Evolutionary conservation across 1,140 invertebrate species (phyloP).

Genomic region (Holcopasites calliopsidis): DNA sequence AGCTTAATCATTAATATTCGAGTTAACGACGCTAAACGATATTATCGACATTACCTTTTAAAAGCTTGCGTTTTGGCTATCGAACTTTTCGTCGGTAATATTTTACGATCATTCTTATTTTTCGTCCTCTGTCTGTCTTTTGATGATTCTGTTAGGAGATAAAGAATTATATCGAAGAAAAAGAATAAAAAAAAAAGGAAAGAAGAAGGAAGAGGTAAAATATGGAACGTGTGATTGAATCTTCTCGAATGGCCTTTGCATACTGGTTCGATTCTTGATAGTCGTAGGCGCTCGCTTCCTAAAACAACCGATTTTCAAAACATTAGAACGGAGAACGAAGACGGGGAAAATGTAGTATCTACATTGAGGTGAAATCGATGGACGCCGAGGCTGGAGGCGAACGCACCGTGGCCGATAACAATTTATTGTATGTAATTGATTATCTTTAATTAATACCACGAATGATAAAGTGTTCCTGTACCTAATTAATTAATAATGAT

Average conservation of each 20-base stretch:
- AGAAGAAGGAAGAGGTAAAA: conserved; percentile 3
- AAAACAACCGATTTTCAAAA: conserved; percentile 48
- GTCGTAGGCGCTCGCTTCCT: conserved; percentile 47
- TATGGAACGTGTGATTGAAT: conserved; percentile 46
- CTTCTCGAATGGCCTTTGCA: conserved; percentile 42
- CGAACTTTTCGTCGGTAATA: conserved; percentile 1
- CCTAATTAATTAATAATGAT: conserved; percentile 74
- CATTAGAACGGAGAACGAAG: conserved; percentile 42
- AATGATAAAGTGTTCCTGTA: conserved; percentile 78
- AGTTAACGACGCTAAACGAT: conserved; percentile 30
- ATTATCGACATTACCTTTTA: conserved; percentile 31
- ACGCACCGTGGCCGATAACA: conserved; percentile 33
- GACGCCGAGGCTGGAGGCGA: conserved; percentile 24
- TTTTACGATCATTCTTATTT: background rate
- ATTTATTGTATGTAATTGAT: conserved; percentile 63
- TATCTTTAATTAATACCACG: conserved; percentile 71
- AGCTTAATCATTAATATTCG: conserved; percentile 42
- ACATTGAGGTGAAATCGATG: conserved; percentile 33
- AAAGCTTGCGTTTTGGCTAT: conserved; percentile 9
- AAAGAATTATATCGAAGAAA: conserved; percentile 6
- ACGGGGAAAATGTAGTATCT: conserved; percentile 19
- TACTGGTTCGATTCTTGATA: conserved; percentile 38
- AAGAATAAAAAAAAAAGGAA: conserved; percentile 7
- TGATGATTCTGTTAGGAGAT: conserved; percentile 1
- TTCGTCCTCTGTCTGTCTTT: background rate